Percentiles rank a stretch among this genome's conserved stretches.
Conservation (phyloP, 2,888 invertebrate species). For the Penaeus monodon region DNA sequence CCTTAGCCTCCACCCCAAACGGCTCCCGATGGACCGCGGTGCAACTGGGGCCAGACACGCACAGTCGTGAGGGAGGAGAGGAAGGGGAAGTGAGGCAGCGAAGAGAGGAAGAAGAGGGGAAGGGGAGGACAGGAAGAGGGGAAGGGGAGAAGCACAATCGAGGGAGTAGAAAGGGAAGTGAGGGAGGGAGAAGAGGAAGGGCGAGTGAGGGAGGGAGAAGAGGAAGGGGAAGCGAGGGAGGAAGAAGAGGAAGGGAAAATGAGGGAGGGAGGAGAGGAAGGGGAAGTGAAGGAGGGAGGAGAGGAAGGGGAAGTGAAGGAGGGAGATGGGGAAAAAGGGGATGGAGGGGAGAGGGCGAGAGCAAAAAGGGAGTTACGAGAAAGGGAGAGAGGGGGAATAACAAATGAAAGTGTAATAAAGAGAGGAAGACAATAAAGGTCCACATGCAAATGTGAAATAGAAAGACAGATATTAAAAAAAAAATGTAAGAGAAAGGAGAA, state of each 20-base stretch:
- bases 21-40: too few relatives aligned
- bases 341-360: too few relatives aligned
- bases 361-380: too few relatives aligned
- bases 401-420: too few relatives aligned
- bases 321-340: too few relatives aligned
- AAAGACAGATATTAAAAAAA: too few relatives aligned
- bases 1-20: too few relatives aligned
- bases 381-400: too few relatives aligned
- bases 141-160: background rate
- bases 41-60: background rate
- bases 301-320: background rate
- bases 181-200: accelerated
- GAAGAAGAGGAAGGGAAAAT: background rate
- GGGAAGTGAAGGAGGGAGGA: background rate
- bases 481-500: too few relatives aligned
- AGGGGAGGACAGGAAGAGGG: background rate
- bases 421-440: too few relatives aligned
- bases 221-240: background rate
- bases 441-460: too few relatives aligned
- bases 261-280: background rate
- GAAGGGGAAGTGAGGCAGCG: background rate
- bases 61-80: background rate
- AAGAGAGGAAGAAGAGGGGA: background rate
- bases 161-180: background rate
- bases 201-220: background rate